Percentiles rank a stretch among this genome's conserved stretches.
Conservation (phyloP, 2,797 vertebrate species). For the Eutrigla gurnardus region DNA sequence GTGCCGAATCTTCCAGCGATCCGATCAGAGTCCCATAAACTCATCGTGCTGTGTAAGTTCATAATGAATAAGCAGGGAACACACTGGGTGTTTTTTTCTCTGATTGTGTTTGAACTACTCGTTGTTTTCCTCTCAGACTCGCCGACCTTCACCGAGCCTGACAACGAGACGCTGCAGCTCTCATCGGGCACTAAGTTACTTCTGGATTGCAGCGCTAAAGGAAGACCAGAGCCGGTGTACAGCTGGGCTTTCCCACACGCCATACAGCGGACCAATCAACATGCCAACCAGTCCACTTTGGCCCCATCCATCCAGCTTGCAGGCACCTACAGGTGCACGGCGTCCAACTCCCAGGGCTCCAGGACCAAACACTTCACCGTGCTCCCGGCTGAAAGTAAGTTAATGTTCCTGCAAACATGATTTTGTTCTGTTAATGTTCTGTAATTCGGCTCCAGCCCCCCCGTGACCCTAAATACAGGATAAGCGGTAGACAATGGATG, state of each 20-base stretch:
- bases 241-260: conserved; percentile 40
- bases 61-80: neutral
- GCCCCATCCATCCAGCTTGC: neutral
- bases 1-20: neutral
- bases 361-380: conserved; percentile 65
- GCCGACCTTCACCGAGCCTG: conserved; percentile 44
- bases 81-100: neutral
- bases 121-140: conserved; percentile 56
- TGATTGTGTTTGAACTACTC: neutral
- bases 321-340: conserved; percentile 75
- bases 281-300: conserved; percentile 8
- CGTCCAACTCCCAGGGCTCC: conserved; percentile 43
- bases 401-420: neutral
- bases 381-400: conserved; percentile 59
- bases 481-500: too few species aligned
- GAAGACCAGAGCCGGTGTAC: conserved; percentile 71
- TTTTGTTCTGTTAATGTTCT: neutral
- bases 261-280: neutral
- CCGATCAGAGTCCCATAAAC: neutral
- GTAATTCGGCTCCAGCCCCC: conserved; percentile 30
- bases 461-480: too few species aligned
- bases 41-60: conserved; percentile 73
- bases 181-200: neutral
- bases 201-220: conserved; percentile 70
- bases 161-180: conserved; percentile 45